Evolutionary conservation across 2,797 vertebrate species (phyloP).

Genomic region (Scomberomorus guttatus): DNA sequence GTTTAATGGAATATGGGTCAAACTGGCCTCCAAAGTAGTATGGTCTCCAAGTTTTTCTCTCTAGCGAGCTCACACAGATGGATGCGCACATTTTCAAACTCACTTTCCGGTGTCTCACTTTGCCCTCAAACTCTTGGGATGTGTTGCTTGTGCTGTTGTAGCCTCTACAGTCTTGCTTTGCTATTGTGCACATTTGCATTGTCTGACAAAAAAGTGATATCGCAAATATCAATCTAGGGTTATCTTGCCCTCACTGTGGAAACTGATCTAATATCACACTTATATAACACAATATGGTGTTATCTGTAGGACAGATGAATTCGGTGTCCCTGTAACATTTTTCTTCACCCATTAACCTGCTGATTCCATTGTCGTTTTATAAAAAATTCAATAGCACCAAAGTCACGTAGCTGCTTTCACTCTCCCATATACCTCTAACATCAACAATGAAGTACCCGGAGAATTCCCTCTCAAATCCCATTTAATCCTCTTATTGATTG

Average conservation of each 20-base stretch:
- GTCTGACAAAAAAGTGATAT: slow-evolving; percentile 17
- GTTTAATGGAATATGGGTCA: slow-evolving; percentile 64
- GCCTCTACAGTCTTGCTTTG: slow-evolving; percentile 9
- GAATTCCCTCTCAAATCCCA: slow-evolving; percentile 39
- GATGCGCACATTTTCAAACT: slow-evolving; percentile 49
- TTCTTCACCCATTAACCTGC: background rate
- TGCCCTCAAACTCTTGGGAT: slow-evolving; percentile 37
- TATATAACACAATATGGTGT: slow-evolving; percentile 40
- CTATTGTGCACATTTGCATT: slow-evolving; percentile 40
- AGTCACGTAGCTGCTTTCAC: background rate
- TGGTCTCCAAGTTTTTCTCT: slow-evolving; percentile 48
- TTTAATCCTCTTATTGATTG: slow-evolving; percentile 58
- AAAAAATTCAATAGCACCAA: background rate
- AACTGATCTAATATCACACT: slow-evolving; percentile 37
- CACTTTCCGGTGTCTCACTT: slow-evolving; percentile 40
- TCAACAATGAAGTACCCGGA: slow-evolving; percentile 14
- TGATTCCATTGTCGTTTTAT: slow-evolving; percentile 18
- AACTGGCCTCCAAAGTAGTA: slow-evolving; percentile 36
- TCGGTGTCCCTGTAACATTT: slow-evolving; percentile 15
- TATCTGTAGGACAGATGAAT: slow-evolving; percentile 35
- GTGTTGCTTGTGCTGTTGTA: slow-evolving; percentile 23
- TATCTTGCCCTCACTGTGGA: slow-evolving; percentile 7
- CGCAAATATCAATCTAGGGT: slow-evolving; percentile 36
- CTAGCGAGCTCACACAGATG: slow-evolving; percentile 47
- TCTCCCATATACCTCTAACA: background rate